These are phyloP conservation scores for Leucopsar rothschildi DNA, from an alignment of 2,113 vertebrate genomes.

Conservation along the genomic window DNA sequence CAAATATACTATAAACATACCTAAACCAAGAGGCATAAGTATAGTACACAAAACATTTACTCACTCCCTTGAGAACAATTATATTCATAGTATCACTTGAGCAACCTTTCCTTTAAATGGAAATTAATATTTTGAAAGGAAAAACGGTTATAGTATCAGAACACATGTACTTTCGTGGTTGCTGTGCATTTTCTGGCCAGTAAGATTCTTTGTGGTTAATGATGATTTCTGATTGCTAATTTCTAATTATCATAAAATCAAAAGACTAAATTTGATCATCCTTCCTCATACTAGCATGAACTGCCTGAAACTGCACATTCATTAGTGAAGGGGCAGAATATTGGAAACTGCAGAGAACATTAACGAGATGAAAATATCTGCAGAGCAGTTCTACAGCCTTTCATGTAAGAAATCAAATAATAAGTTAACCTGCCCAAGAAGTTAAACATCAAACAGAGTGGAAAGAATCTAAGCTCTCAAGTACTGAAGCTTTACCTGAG, in stretches of 20 bases:
- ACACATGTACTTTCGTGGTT: not conserved
- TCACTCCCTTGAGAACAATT: not conserved
- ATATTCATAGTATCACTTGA: not conserved
- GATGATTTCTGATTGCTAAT: not conserved
- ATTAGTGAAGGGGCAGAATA: not conserved
- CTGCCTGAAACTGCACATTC: not conserved
- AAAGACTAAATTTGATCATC: slow-evolving; percentile 6
- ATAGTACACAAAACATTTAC: not conserved
- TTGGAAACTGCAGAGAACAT: not conserved
- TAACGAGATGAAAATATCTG: not conserved
- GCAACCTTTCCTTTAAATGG: not conserved
- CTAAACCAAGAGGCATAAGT: not conserved
- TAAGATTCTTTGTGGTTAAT: not conserved
- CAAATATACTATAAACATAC: not conserved
- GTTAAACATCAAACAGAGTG: not conserved
- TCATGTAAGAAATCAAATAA: not conserved
- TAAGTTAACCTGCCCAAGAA: not conserved
- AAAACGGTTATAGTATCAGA: not conserved
- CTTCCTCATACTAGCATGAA: not conserved
- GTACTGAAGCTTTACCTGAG: not conserved
- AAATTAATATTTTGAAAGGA: slow-evolving; percentile 9
- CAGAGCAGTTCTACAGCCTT: not conserved
- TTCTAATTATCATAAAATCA: not conserved
- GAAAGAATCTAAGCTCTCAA: slow-evolving; percentile 1
- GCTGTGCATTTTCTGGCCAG: not conserved